phyloP scores from a whole-genome alignment of 2,113 vertebrate genomes.

The Elanoides forficatus region DNA sequence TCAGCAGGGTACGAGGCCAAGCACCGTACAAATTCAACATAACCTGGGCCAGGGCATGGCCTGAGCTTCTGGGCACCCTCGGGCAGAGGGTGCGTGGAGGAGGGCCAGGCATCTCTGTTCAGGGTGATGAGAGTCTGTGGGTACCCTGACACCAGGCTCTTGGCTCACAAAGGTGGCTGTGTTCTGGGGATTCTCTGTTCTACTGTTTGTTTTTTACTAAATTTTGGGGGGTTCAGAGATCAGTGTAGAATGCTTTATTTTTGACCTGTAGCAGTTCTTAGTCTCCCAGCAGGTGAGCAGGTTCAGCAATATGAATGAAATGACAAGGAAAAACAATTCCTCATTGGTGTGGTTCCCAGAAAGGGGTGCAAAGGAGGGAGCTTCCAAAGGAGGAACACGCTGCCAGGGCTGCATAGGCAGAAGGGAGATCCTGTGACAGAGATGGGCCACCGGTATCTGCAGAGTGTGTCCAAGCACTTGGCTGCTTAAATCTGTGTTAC shows the following conservation, averaged over 20 bases:
- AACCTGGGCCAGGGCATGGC: neutral
- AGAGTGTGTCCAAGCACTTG: neutral
- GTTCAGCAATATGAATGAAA: neutral
- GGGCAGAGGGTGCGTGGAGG: no score
- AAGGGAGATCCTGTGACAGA: neutral
- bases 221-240: neutral
- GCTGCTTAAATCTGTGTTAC: accelerated
- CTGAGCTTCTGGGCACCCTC: neutral
- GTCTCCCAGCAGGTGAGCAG: neutral
- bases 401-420: neutral
- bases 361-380: neutral
- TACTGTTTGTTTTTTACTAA: neutral
- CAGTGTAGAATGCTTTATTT: neutral
- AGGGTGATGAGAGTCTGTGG: accelerated
- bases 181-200: neutral
- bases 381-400: accelerated
- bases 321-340: neutral
- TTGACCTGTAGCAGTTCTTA: neutral
- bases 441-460: neutral
- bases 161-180: neutral
- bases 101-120: neutral
- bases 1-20: neutral
- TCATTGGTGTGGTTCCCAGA: no score
- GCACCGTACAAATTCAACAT: accelerated
- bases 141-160: accelerated